Evolutionary conservation across 2,888 invertebrate species (phyloP).

Genomic region (Andricus curvator): DNA sequence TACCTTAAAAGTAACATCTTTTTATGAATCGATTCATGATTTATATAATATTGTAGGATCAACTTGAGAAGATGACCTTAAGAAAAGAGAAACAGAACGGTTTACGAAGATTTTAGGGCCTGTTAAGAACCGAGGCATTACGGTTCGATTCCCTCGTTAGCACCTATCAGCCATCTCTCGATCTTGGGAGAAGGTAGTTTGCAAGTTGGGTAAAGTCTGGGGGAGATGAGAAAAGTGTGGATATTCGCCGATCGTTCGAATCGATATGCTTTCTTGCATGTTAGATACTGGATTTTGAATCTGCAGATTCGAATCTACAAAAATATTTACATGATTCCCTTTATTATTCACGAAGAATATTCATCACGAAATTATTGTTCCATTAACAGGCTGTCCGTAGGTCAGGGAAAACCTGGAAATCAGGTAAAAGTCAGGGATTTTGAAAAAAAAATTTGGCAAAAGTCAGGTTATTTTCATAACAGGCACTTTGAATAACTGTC

Average conservation of each 20-base stretch:
- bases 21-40: neutral
- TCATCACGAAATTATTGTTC: neutral
- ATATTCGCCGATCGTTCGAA: constrained; percentile 5
- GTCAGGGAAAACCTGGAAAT: too few relatives aligned
- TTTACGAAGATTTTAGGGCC: constrained; percentile 1
- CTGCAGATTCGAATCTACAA: neutral
- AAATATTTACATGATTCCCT: neutral
- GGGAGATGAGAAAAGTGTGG: constrained; percentile 3
- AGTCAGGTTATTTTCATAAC: too few relatives aligned
- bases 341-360: neutral
- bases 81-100: constrained; percentile 8
- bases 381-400: too few relatives aligned
- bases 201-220: constrained; percentile 1
- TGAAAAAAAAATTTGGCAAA: too few relatives aligned
- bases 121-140: constrained; percentile 4
- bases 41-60: neutral
- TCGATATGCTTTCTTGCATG: constrained; percentile 1
- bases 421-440: too few relatives aligned
- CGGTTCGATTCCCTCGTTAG: constrained; percentile 19
- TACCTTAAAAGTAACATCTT: neutral
- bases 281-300: constrained; percentile 13
- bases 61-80: neutral
- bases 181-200: constrained; percentile 11
- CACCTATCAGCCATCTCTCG: constrained; percentile 18
- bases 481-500: too few relatives aligned